phyloP scores from a whole-genome alignment of 2,113 vertebrate genomes.

The Bothrops jararaca region DNA sequence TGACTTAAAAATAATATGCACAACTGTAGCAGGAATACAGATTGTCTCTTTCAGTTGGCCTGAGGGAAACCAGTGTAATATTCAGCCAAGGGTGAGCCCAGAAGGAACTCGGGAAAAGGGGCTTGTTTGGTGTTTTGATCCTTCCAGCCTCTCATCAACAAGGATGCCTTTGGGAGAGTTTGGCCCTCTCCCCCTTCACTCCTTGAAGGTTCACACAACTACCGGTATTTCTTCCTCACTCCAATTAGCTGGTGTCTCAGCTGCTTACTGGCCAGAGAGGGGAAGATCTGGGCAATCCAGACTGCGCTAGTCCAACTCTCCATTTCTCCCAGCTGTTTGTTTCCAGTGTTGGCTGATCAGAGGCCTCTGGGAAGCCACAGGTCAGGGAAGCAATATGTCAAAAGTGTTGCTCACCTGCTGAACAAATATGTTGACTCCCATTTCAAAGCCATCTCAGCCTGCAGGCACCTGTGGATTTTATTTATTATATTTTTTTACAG shows the following conservation, averaged over 20 bases:
- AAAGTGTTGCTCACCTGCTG: background rate
- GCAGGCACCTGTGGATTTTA: background rate
- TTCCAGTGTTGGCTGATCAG: background rate
- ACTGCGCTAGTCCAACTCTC: background rate
- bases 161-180: background rate
- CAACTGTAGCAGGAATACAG: constrained; percentile 39
- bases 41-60: constrained; percentile 10
- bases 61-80: constrained; percentile 44
- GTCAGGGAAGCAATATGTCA: background rate
- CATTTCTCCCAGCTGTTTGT: background rate
- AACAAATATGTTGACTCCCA: background rate
- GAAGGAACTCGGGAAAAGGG: background rate
- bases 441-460: background rate
- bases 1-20: constrained; percentile 56
- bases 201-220: background rate
- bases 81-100: constrained; percentile 11
- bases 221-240: background rate
- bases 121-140: background rate
- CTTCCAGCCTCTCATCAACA: background rate
- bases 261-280: background rate
- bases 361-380: background rate
- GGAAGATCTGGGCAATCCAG: background rate
- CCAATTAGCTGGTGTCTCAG: background rate
- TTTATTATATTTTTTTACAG: background rate
- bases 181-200: background rate